Evolutionary conservation across 1,140 invertebrate species (phyloP).

Genomic region (Drosophila pallidifrons): DNA sequence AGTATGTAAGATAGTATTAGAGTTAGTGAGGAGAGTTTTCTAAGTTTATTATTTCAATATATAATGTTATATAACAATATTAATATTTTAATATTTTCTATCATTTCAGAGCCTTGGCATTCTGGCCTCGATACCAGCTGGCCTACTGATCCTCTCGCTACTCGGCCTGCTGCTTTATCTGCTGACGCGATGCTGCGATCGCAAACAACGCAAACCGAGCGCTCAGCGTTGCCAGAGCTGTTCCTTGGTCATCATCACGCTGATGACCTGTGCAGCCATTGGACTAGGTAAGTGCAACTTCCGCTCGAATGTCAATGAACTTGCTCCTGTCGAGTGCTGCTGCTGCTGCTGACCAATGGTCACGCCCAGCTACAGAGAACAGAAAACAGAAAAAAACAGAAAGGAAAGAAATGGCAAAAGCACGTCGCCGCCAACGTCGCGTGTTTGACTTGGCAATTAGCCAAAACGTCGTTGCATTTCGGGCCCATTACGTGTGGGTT

Average conservation of each 20-base stretch:
- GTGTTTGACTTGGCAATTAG: constrained; percentile 73
- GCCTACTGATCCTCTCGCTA: constrained; percentile 94
- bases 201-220: constrained; percentile 91
- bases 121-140: constrained; percentile 94
- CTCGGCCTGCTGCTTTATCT: constrained; percentile 95
- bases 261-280: constrained; percentile 92
- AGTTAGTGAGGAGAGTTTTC: too few relatives aligned
- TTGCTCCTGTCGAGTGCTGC: neutral
- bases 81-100: too few relatives aligned
- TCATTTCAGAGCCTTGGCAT: constrained; percentile 93
- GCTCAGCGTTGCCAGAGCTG: constrained; percentile 91
- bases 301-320: constrained; percentile 55
- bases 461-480: constrained; percentile 56
- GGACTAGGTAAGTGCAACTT: constrained; percentile 85
- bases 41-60: too few relatives aligned
- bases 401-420: neutral
- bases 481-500: constrained; percentile 45
- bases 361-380: constrained; percentile 11
- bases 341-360: constrained; percentile 3
- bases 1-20: too few relatives aligned
- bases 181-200: constrained; percentile 96
- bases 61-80: too few relatives aligned
- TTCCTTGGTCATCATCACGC: constrained; percentile 92
- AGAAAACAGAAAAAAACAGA: neutral
- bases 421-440: constrained; percentile 42